These are phyloP conservation scores for Aurelia aurita DNA, from an alignment of 30 jellyfish, hydroid and myxozoan genomes.

Conservation along the genomic window DNA sequence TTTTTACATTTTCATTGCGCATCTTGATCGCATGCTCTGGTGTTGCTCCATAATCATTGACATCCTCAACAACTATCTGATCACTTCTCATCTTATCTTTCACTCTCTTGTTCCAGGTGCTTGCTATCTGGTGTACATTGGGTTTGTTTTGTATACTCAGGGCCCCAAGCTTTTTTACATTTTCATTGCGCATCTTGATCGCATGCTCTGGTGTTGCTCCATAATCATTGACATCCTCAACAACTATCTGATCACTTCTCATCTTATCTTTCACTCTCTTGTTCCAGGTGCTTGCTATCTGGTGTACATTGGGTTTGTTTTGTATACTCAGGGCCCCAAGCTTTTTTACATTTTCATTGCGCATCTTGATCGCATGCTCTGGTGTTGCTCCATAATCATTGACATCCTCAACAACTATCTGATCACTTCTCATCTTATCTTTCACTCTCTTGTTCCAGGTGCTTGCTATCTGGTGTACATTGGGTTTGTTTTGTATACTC, in stretches of 20 bases:
- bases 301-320: conserved; percentile 11
- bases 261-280: conserved; percentile 2
- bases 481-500: conserved; percentile 19
- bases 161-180: too few relatives aligned
- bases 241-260: background rate
- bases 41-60: too few relatives aligned
- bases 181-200: too few relatives aligned
- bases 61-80: too few relatives aligned
- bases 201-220: conserved; percentile 4
- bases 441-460: conserved; percentile 25
- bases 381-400: background rate
- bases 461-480: conserved; percentile 14
- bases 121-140: too few relatives aligned
- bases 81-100: too few relatives aligned
- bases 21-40: too few relatives aligned
- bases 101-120: too few relatives aligned
- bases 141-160: too few relatives aligned
- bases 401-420: background rate
- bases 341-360: conserved; percentile 25
- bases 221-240: background rate
- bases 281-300: conserved; percentile 14
- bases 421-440: conserved; percentile 13
- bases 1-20: too few relatives aligned
- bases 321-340: conserved; percentile 23
- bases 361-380: too few relatives aligned